phyloP scores from a whole-genome alignment of 2,888 invertebrate genomes.

The Rhagophthalmus giganteus region DNA sequence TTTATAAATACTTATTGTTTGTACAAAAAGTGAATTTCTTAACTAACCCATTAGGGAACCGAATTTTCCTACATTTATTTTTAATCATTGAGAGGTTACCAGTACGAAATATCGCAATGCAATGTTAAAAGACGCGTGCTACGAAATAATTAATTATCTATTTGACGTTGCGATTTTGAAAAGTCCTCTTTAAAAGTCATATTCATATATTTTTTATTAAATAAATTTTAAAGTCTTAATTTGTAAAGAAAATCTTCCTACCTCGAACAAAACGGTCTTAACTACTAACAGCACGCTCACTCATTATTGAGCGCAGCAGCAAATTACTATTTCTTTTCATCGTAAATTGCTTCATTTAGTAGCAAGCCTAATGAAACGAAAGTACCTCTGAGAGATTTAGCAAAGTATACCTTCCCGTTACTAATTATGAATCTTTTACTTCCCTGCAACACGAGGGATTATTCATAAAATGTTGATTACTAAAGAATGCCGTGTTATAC shows the following conservation, averaged over 20 bases:
- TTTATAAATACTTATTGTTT: no score
- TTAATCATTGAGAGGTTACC: no score
- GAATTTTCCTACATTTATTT: no score
- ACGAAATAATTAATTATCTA: no score
- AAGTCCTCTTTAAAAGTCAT: no score
- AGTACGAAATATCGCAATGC: no score
- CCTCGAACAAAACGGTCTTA: constrained; percentile 9
- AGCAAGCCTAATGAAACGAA: constrained; percentile 39
- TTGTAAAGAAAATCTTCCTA: background rate
- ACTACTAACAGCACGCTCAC: constrained; percentile 24
- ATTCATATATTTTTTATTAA: no score
- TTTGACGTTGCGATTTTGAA: no score
- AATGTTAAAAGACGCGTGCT: no score
- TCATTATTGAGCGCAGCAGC: constrained; percentile 44
- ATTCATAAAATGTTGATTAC: constrained; percentile 36
- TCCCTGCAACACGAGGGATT: constrained; percentile 33
- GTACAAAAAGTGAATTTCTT: no score
- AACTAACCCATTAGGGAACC: no score
- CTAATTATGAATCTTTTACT: constrained; percentile 40
- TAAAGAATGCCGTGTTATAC: constrained; percentile 30
- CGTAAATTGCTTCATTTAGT: constrained; percentile 48
- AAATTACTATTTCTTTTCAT: constrained; percentile 47
- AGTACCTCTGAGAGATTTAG: constrained; percentile 37
- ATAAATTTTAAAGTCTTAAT: no score
- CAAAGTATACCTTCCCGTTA: constrained; percentile 32